A percentile compares a stretch with the other conserved stretches of the same genome.
Evolutionary conservation across 2,888 invertebrate species (phyloP).

Genomic region (Torymus tubicola): DNA sequence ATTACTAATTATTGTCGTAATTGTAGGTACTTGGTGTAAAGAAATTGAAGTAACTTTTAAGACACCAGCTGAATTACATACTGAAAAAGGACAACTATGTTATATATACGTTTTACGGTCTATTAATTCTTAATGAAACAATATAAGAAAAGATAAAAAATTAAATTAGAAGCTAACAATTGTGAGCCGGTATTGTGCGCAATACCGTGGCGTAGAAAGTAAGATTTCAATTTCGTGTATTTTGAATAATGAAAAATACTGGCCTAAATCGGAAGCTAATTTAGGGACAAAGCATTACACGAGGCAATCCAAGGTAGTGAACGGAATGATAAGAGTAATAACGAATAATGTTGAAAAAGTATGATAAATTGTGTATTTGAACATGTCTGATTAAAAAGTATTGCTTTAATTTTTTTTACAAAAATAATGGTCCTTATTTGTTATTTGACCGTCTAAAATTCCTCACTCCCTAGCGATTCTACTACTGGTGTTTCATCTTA

Average conservation of each 20-base stretch:
- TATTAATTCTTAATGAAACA: constrained; percentile 62
- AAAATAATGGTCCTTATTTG: constrained; percentile 12
- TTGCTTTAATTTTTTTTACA: constrained; percentile 72
- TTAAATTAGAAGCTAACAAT: constrained; percentile 60
- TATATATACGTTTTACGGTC: constrained; percentile 56
- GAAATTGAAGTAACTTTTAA: constrained; percentile 71
- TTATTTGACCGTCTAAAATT: constrained; percentile 24
- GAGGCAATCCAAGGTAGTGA: constrained; percentile 55
- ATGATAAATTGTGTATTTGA: constrained; percentile 65
- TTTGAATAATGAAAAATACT: constrained; percentile 68
- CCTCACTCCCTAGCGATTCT: constrained; percentile 9
- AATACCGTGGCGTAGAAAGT: constrained; percentile 42
- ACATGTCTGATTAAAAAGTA: constrained; percentile 70
- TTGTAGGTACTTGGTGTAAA: constrained; percentile 74
- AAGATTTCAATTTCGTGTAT: constrained; percentile 62
- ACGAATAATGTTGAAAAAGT: constrained; percentile 42
- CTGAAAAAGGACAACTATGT: constrained; percentile 57
- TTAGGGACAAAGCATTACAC: constrained; percentile 59
- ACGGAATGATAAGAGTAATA: constrained; percentile 50
- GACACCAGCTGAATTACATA: constrained; percentile 63
- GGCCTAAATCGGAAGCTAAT: constrained; percentile 65
- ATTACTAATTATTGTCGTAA: constrained; percentile 75
- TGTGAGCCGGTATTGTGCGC: constrained; percentile 51
- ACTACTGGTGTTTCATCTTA: not conserved
- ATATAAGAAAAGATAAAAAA: constrained; percentile 60